Evolutionary conservation across 2,113 vertebrate species (phyloP).

Genomic region (Larimichthys crocea): DNA sequence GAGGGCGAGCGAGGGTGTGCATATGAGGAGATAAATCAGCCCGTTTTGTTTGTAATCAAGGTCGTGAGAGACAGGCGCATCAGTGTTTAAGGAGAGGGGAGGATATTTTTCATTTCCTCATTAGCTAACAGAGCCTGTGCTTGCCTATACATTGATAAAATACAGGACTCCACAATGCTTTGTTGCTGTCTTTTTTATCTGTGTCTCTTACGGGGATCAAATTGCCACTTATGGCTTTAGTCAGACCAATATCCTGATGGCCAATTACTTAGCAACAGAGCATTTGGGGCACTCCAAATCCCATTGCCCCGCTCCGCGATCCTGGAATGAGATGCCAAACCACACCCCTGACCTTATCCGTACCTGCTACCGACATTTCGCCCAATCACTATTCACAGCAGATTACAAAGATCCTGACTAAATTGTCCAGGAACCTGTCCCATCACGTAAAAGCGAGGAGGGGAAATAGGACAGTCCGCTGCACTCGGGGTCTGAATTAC

Average conservation of each 20-base stretch:
- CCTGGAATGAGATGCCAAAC: constrained; percentile 51
- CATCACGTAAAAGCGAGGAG: constrained; percentile 43
- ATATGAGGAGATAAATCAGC: constrained; percentile 66
- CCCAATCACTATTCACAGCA: constrained; percentile 50
- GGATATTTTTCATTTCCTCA: constrained; percentile 67
- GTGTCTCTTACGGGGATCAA: constrained; percentile 21
- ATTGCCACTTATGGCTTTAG: constrained; percentile 37
- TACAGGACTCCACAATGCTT: constrained; percentile 3
- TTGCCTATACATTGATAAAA: constrained; percentile 49
- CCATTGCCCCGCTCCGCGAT: constrained; percentile 48
- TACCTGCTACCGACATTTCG: constrained; percentile 37
- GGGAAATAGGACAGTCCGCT: constrained; percentile 30
- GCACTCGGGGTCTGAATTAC: constrained; percentile 58
- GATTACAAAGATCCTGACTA: constrained; percentile 44
- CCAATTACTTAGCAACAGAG: constrained; percentile 64
- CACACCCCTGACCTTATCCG: constrained; percentile 55
- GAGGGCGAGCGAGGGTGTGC: constrained; percentile 40
- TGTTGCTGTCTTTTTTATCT: constrained; percentile 18
- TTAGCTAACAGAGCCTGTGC: constrained; percentile 38
- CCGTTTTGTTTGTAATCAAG: constrained; percentile 70
- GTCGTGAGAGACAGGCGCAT: constrained; percentile 53
- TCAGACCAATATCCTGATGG: constrained; percentile 35
- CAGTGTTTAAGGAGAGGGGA: constrained; percentile 33
- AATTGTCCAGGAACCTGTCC: constrained; percentile 61
- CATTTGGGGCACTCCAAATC: constrained; percentile 52